Evolutionary conservation across 1,140 invertebrate species (phyloP).

Genomic region (Drosophila eugracilis): DNA sequence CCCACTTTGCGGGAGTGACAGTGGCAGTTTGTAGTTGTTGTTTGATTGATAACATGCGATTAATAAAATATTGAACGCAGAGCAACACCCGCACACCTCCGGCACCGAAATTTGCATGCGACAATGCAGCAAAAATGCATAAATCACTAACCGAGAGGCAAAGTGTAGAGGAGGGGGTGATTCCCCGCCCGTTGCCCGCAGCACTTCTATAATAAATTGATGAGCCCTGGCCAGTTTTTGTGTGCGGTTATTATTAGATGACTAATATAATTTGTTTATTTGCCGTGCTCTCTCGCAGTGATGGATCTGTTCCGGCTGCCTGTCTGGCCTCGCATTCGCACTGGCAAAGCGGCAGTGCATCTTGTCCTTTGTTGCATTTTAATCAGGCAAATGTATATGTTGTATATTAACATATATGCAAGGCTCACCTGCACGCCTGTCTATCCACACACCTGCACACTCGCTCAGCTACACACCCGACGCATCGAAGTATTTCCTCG

Average conservation of each 20-base stretch:
- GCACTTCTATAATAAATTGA: conserved; percentile 77
- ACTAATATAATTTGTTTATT: conserved; percentile 74
- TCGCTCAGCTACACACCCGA: no score
- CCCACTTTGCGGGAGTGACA: conserved; percentile 37
- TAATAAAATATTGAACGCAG: conserved; percentile 77
- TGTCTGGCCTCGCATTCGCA: conserved; percentile 6
- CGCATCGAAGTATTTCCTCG: conserved; percentile 45
- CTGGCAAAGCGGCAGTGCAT: not conserved
- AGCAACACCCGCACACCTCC: conserved; percentile 50
- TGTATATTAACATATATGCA: conserved; percentile 60
- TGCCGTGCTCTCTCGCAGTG: conserved; percentile 13
- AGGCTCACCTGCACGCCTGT: not conserved
- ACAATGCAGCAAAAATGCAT: conserved; percentile 63
- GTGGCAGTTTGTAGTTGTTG: conserved; percentile 65
- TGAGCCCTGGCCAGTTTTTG: conserved; percentile 42
- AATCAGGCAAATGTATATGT: conserved; percentile 75
- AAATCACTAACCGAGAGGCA: conserved; percentile 54
- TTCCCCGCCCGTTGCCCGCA: conserved; percentile 7
- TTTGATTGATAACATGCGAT: conserved; percentile 82
- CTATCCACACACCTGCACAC: conserved; percentile 8
- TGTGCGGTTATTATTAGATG: conserved; percentile 55
- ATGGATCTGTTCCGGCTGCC: conserved; percentile 33
- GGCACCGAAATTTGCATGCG: conserved; percentile 35
- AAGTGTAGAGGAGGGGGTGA: not conserved
- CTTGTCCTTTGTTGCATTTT: conserved; percentile 55